Evolutionary conservation across 1,140 invertebrate species (phyloP), one percentile per base, ranked within the genome.

Genomic region (Pseudomyrmex pallidus): DNA sequence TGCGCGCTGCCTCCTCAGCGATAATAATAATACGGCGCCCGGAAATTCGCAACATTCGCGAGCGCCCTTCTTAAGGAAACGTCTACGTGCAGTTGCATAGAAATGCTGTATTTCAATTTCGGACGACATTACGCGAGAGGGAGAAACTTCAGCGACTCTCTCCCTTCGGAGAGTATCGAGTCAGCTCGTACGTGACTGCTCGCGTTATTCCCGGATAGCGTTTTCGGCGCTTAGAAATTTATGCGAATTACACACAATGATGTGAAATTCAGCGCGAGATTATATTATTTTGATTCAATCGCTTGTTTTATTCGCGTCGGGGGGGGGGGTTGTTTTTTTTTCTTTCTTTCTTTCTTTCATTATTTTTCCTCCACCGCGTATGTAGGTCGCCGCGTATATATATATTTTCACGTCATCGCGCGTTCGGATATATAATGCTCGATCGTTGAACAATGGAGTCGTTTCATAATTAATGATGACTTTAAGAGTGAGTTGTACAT

Each of bases 31-130:
- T 54, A 66, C 52, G 35, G 50, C 50, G 13, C 9, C 15, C 52
- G 74, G 54, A 78, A 78, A 78, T 70, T 78, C 22, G 76, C 52
- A 57, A 78, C 52, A 78, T 57, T 25, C 64, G 20, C 52, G 74
- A 46, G 35, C 64, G 44, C 20, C 15, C 54, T 68, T 57, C 44
- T 78, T 50, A 59, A 78, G 35, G 22, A 25, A 35, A 59, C 52
- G 35, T 78, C 64, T 78, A 78, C 74, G 63, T 78, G 76, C 76
- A 78, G 64, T 48, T 57, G 76, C 76, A 78, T 78, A 70, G 64
- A 70, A 25, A 78, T 78, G 54, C 64, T 68, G 64, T 44, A 48
- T 78, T 78, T 70, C 76, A 59, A 59, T 78, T 35, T 70, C 64
- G 35, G 54, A 66, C 13, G 64, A 59, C 52, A 78, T 70, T 59